Conservation (phyloP, 2,113 vertebrate genomes). For the Shinisaurus crocodilurus region DNA sequence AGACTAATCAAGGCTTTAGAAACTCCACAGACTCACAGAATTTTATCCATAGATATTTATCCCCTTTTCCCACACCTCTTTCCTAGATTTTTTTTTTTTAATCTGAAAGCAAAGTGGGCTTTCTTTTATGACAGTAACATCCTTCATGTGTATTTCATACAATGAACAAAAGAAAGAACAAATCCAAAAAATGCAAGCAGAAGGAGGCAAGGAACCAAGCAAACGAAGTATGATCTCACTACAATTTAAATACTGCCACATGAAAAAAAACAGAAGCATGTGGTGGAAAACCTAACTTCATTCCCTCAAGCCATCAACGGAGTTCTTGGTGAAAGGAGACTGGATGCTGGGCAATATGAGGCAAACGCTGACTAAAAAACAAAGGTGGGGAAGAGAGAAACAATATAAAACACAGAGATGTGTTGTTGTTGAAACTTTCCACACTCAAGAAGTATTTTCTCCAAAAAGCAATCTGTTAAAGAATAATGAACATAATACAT, state of each 20-base stretch:
- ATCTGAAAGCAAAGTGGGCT: background rate
- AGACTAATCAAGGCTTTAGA: background rate
- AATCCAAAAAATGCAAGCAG: constrained; percentile 5
- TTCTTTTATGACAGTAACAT: background rate
- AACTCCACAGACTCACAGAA: background rate
- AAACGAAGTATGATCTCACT: constrained; percentile 81
- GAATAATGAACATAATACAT: constrained; percentile 42
- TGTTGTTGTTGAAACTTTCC: constrained; percentile 61
- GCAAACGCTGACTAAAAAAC: constrained; percentile 40
- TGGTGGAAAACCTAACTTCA: constrained; percentile 76
- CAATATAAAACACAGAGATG: constrained; percentile 45
- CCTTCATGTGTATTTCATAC: constrained; percentile 40
- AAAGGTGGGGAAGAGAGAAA: background rate
- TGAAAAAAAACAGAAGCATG: constrained; percentile 76
- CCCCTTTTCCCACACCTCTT: background rate
- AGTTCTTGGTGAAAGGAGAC: constrained; percentile 76
- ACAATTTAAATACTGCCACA: constrained; percentile 74
- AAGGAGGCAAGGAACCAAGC: constrained; percentile 55
- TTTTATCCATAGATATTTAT: background rate
- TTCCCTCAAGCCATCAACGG: constrained; percentile 78
- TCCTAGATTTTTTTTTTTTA: background rate
- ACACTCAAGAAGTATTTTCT: constrained; percentile 50
- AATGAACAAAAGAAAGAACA: constrained; percentile 30
- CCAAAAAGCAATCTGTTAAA: constrained; percentile 45
- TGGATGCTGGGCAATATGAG: constrained; percentile 50